Base-by-base conservation (phyloP, 1,140 invertebrate species). In the Drosophila kanapiae region DNA sequence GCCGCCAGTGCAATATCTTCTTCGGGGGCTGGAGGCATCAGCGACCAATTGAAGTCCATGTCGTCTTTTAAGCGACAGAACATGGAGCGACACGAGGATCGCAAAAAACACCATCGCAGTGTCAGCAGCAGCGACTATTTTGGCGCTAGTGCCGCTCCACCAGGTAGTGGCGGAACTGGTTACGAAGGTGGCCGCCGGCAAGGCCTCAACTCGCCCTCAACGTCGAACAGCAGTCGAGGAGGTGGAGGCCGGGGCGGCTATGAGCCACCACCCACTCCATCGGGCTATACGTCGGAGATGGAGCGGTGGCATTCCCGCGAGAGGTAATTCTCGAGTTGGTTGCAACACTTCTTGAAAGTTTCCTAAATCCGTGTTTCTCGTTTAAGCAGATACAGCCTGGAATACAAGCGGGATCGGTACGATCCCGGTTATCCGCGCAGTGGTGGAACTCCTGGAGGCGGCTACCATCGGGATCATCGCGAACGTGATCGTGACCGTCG, bases 401-500 rank as follows among this genome's bases (percentile, higher is more conserved):
- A 92, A 14, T 91, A 91, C 58, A 92, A 92, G 51, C 82, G 92
- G 6, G 92, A 93, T 49, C 79, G 92, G 7, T 93, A 91, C 58
- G 91, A 93, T 49, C 37, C 67, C 6, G 71, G 90, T 2, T 91
- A 91, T 76, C 48, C 70, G 9, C 80, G 92, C 11, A 70, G 78
- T 38, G 69, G 60, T 13, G 71, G 75, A 48, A 63, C 69, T 33
- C 38, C 64, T 4, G 64, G 70, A 4, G 72, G 70, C 7, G 70
- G 79, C n/a, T 63, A 59, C 67, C 91, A 93, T 77, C 84, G 91
- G 43, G 85, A 94, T 93, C 93, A 95, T 74, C 93, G 94, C 29
- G 94, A 88, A 31, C 94, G 90, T 29, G 94, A 95, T 75, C 93
- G 94, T 43, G 94, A 95, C 51, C 92, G 94, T 58, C 84, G 93